phyloP scores from a whole-genome alignment of 2,113 vertebrate species.

The Callithrix jacchus region DNA sequence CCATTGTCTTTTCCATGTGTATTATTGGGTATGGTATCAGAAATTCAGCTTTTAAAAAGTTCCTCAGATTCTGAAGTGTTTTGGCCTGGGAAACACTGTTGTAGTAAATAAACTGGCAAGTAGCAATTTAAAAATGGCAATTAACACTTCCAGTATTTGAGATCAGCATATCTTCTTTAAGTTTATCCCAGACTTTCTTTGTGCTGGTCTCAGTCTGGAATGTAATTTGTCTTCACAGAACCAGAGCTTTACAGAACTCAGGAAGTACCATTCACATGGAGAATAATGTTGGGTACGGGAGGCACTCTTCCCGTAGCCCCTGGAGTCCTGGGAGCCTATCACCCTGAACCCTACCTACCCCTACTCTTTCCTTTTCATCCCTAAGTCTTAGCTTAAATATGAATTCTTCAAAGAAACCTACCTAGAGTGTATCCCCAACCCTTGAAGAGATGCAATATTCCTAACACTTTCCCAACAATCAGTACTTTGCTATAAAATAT shows the following conservation, averaged over 20 bases:
- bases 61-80: not conserved
- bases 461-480: not conserved
- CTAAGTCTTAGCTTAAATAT: not conserved
- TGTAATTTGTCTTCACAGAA: not conserved
- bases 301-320: not conserved
- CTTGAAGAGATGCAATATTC: not conserved
- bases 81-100: not conserved
- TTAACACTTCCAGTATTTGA: not conserved
- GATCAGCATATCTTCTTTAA: not conserved
- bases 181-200: not conserved
- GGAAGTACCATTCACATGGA: not conserved
- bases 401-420: not conserved
- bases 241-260: not conserved
- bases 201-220: not conserved
- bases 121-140: too few relatives aligned
- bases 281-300: not conserved
- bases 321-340: not conserved
- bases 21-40: not conserved
- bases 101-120: too few relatives aligned
- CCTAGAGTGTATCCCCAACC: not conserved
- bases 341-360: fast-evolving
- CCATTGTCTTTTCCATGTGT: fast-evolving
- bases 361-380: not conserved
- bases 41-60: not conserved
- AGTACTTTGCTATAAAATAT: not conserved